A percentile compares a stretch with the other conserved stretches of the same genome.
phyloP scores from a whole-genome alignment of 2,888 invertebrate species.

The Chaetoderma sp. region DNA sequence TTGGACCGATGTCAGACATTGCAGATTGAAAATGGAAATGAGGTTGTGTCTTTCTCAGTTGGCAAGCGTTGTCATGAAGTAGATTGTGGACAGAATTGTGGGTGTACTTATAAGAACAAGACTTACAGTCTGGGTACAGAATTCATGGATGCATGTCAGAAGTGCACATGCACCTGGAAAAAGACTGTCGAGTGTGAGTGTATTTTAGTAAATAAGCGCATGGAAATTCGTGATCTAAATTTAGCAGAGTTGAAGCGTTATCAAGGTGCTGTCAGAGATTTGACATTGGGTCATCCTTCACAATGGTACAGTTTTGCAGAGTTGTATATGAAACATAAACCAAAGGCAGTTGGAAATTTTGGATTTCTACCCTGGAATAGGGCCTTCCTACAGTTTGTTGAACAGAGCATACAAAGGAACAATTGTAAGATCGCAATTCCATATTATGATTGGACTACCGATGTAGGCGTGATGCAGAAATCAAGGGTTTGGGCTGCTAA shows the following conservation, averaged over 20 bases:
- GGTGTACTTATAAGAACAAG: slow-evolving; percentile 55
- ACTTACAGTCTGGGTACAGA: slow-evolving; percentile 49
- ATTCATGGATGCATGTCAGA: slow-evolving; percentile 53
- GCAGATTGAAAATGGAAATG: slow-evolving; percentile 37
- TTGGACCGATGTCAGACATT: slow-evolving; percentile 52
- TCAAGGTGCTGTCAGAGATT: slow-evolving; percentile 54
- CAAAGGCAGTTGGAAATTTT: slow-evolving; percentile 56
- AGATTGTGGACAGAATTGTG: slow-evolving; percentile 54
- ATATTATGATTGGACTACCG: slow-evolving; percentile 67
- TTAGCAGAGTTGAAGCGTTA: slow-evolving; percentile 53
- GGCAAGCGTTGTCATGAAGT: slow-evolving; percentile 58
- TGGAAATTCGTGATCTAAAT: slow-evolving; percentile 62
- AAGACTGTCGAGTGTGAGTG: slow-evolving; percentile 51
- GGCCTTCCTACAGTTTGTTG: slow-evolving; percentile 57
- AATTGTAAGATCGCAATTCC: slow-evolving; percentile 64
- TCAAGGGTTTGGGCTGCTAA: slow-evolving; percentile 63
- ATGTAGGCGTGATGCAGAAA: slow-evolving; percentile 55
- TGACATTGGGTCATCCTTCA: slow-evolving; percentile 50
- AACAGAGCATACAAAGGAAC: slow-evolving; percentile 54
- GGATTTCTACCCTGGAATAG: slow-evolving; percentile 65
- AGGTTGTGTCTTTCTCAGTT: slow-evolving; percentile 54
- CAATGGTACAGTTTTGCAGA: slow-evolving; percentile 59
- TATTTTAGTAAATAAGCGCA: slow-evolving; percentile 43
- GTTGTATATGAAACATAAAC: slow-evolving; percentile 53
- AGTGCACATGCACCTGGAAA: slow-evolving; percentile 48